Conservation (phyloP, 1,140 invertebrate species). For the Sitobion miscanthi region DNA sequence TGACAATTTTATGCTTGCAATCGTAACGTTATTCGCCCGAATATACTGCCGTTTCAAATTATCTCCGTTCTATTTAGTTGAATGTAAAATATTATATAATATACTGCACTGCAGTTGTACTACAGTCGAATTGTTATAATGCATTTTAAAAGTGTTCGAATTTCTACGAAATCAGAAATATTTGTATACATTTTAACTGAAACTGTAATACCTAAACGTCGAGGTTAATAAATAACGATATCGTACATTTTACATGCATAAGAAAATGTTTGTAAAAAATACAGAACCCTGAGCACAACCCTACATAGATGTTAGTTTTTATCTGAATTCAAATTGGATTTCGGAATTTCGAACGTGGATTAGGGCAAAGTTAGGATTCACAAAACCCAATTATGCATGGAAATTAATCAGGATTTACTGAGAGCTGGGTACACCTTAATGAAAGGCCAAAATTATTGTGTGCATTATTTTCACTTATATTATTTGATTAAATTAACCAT, state of each 20-base stretch:
- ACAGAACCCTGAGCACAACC: not conserved
- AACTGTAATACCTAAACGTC: not conserved
- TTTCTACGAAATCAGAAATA: too few relatives aligned
- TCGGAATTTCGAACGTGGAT: not conserved
- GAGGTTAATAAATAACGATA: not conserved
- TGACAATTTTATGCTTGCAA: not conserved
- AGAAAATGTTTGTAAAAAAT: not conserved
- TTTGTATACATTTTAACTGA: too few relatives aligned
- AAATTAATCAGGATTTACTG: constrained; percentile 38
- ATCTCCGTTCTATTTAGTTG: not conserved
- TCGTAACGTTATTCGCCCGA: not conserved
- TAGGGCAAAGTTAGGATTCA: not conserved
- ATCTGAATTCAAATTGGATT: not conserved
- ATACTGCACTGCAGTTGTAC: too few relatives aligned
- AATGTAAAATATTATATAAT: not conserved
- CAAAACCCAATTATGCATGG: constrained; percentile 35
- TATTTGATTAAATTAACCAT: not conserved
- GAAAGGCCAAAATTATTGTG: constrained; percentile 3
- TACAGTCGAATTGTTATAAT: too few relatives aligned
- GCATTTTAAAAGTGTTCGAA: not conserved
- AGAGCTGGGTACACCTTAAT: not conserved
- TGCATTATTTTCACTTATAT: constrained; percentile 28
- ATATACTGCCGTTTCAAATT: not conserved
- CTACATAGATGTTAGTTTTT: not conserved
- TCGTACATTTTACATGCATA: not conserved